Evolutionary conservation across 2,888 invertebrate species (phyloP), one percentile per base, ranked within the genome.

Genomic region (Chaitophorus viminalis): DNA sequence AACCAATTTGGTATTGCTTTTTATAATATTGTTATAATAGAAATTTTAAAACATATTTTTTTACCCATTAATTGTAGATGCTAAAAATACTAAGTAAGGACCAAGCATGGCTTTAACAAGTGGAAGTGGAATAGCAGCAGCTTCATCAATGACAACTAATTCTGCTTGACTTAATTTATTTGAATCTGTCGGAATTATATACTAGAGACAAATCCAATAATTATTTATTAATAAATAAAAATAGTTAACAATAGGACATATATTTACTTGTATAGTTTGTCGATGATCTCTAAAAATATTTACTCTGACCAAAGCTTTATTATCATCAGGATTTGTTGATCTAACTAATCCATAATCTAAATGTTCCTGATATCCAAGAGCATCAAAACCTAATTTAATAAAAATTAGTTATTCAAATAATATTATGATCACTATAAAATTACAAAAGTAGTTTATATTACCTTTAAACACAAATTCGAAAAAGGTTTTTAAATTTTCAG

Each of bases 381-480:
- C 96, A 92, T 99, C 98, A 90, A 99, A 95, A 0, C 98, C 93
- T 92, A 86, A 89, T 87, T 54, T 60, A 68, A 81, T 75, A 46
- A 68, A 54, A 72, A 3, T 25, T 1, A 79, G 5, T 36, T 36
- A 21, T 60, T 65, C 8, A 79, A 60, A 79, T 36, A 17, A 75
- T 60, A n/a, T 75, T 76, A 39, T 18, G 5, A n/a, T 0, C 33
- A 85, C 52, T 78, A 72, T 11, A n/a, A 29, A 36, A 60, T 0
- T n/a, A 39, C n/a, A 14, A 46, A 46, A 46, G 2, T 11, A 46
- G 29, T 75, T 14, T n/a, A 11, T 65, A 46, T 91, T 91, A 91
- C 94, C 98, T 93, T 98, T 98, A 87, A 99, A 94, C 5, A 99
- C 94, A 92, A 99, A 99, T 91, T 99, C 97, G 92, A 99, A 99